Base-by-base conservation (phyloP, 2,888 invertebrate genomes). In the Macrosiphum euphorbiae region DNA sequence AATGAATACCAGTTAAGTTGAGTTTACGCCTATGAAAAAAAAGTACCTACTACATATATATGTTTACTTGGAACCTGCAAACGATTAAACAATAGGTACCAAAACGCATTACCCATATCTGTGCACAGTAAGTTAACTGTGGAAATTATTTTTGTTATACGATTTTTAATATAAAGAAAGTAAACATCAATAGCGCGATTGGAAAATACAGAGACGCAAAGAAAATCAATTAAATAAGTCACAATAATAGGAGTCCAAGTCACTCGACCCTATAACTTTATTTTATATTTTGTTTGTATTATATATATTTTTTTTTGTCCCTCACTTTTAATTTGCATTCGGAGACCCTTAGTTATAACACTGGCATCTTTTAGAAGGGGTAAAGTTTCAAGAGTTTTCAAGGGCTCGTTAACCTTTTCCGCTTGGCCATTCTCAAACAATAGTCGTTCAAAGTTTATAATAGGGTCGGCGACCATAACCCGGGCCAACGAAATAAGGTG, bases 361-460 rank as follows among this genome's bases (percentile, higher is more conserved):
- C 91, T 58, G 91, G 11, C 85, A 44, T 91, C 85, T 85, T 91
- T 55, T 35, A 41, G 41, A 58, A 55, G 85, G 85, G 85, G 85
- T 85, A 91, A 91, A 91, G 55, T 91, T 85, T 91, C 91, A 52
- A 91, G 91, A 85, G 91, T 91, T 91, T 91, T 91, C 91, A 91
- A 91, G 91, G 91, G 91, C 91, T 91, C 91, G 85, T 91, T 91
- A 91, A 91, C 91, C 91, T 91, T 91, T 91, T 91, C n/a, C n/a
- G n/a, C n/a, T n/a, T n/a, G n/a, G n/a, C n/a, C n/a, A n/a, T 91
- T 91, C 91, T 58, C 91, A 85, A 85, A 91, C 85, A 91, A 91
- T 91, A 91, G 91, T 91, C 91, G 58, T 91, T 86, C 91, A 91
- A 91, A 85, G 91, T 85, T 91, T 91, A 91, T 44, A 58, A 58